Evolutionary conservation across 2,797 vertebrate species (phyloP).

Genomic region (Hylomyscus alleni): DNA sequence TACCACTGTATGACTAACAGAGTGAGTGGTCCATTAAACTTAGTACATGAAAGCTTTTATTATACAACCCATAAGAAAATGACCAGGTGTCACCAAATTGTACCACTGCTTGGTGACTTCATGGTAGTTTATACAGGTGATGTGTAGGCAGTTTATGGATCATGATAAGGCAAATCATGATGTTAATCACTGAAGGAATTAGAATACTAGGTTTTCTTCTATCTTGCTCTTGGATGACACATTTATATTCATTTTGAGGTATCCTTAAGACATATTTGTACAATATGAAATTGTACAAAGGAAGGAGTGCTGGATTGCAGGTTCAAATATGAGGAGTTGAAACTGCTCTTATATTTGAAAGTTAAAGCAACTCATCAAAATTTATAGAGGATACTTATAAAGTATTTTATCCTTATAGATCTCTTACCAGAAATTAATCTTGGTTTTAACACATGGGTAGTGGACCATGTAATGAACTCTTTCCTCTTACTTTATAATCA

Average conservation of each 20-base stretch:
- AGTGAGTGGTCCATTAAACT: constrained; percentile 4
- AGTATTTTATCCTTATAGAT: not conserved
- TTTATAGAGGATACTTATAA: not conserved
- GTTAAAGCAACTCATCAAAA: not conserved
- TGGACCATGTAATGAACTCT: not conserved
- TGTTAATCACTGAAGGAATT: not conserved
- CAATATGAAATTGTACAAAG: constrained; percentile 12
- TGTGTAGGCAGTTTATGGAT: not conserved
- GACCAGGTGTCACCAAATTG: not conserved
- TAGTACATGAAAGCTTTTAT: constrained; percentile 10
- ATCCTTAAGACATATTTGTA: not conserved
- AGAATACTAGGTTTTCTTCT: constrained; percentile 34
- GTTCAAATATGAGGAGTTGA: constrained; percentile 22
- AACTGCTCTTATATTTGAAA: constrained; percentile 19
- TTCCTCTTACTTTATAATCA: not conserved
- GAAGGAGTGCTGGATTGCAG: constrained; percentile 23
- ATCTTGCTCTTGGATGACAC: not conserved
- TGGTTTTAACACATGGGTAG: constrained; percentile 20
- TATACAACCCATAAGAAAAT: constrained; percentile 41
- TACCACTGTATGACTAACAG: constrained; percentile 18
- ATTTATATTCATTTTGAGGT: constrained; percentile 7
- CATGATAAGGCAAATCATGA: constrained; percentile 15
- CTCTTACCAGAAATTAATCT: not conserved
- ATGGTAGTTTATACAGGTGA: not conserved
- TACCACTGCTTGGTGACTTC: constrained; percentile 12